Evolutionary conservation across 2,113 vertebrate species (phyloP).

Genomic region (Corapipo altera): DNA sequence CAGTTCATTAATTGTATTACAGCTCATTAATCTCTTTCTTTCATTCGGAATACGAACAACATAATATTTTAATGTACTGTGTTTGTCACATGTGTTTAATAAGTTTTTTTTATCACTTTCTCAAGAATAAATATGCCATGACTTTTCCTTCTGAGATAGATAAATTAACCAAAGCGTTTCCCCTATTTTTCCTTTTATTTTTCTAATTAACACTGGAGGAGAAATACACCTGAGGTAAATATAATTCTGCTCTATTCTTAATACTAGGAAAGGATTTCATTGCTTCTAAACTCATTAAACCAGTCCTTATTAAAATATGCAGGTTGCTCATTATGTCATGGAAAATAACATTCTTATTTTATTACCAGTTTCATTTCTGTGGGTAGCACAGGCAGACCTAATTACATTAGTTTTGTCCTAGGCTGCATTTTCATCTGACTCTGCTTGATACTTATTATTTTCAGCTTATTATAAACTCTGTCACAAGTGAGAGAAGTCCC

Average conservation of each 20-base stretch:
- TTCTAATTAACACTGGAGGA: neutral
- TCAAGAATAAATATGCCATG: neutral
- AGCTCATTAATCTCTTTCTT: neutral
- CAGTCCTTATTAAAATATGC: conserved; percentile 14
- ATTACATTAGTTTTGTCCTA: neutral
- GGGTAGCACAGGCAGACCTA: neutral
- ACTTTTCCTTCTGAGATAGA: neutral
- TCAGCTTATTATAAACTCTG: neutral
- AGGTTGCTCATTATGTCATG: neutral
- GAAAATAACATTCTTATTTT: conserved; percentile 16
- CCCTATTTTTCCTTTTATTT: neutral
- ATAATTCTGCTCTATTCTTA: neutral
- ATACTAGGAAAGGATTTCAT: neutral
- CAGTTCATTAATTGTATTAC: neutral
- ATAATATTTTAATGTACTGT: neutral
- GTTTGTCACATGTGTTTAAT: neutral
- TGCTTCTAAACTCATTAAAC: conserved; percentile 17
- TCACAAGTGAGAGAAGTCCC: neutral
- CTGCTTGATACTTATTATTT: conserved; percentile 27
- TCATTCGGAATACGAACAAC: neutral
- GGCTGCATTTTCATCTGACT: neutral
- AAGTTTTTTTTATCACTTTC: neutral
- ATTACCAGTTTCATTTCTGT: conserved; percentile 1
- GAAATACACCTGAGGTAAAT: conserved; percentile 7
- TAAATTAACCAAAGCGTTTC: neutral